Conservation (phyloP, 2,797 vertebrate genomes). For the Paramormyrops hopkinsi region DNA sequence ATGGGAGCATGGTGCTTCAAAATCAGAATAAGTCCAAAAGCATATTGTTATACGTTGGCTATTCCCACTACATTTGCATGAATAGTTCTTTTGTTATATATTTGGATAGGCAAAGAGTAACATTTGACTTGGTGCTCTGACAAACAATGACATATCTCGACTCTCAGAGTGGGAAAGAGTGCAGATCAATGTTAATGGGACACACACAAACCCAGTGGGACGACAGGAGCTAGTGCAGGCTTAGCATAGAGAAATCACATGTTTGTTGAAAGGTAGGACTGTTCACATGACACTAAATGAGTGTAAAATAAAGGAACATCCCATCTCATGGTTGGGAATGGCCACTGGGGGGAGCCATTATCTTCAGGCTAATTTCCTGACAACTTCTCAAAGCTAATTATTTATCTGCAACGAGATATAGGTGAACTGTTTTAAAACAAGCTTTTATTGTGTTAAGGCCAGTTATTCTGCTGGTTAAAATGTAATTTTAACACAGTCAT, state of each 20-base stretch:
- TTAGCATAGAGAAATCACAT: constrained; percentile 22
- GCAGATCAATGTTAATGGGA: constrained; percentile 66
- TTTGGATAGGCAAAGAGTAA: not conserved
- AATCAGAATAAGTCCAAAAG: not conserved
- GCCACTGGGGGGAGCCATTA: not conserved
- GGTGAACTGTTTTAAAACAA: not conserved
- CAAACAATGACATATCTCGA: constrained; percentile 50
- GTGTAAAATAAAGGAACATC: constrained; percentile 10
- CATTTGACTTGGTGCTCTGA: constrained; percentile 34
- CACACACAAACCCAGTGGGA: constrained; percentile 44
- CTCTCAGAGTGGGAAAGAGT: constrained; percentile 53
- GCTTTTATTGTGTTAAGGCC: not conserved
- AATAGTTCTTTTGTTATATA: not conserved
- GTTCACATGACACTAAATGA: constrained; percentile 19
- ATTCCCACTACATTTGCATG: not conserved
- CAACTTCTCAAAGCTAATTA: not conserved
- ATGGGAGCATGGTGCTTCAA: not conserved
- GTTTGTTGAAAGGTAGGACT: constrained; percentile 30
- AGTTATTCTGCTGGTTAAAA: constrained; percentile 5
- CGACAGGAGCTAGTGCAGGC: constrained; percentile 30
- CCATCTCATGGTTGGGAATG: not conserved
- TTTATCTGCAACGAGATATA: not conserved
- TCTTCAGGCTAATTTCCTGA: not conserved
- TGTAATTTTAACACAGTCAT: constrained; percentile 1
- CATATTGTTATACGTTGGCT: not conserved